Evolutionary conservation across 2,888 invertebrate genomes (phyloP), one percentile per base, ranked within the genome.

Genomic region (Lepidonotus clava): DNA sequence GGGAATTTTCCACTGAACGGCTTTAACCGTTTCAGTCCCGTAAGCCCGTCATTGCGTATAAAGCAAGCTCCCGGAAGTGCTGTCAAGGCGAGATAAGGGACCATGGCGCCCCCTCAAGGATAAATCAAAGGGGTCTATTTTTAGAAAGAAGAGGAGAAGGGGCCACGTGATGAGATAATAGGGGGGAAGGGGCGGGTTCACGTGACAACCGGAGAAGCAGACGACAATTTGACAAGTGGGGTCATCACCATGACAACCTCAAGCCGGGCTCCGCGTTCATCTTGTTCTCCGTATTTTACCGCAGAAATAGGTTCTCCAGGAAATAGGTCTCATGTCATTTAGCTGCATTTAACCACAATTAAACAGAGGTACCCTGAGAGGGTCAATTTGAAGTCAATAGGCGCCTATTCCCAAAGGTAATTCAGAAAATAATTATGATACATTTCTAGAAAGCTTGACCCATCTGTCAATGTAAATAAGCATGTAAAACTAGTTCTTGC

Each of bases 161-260:
- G 71, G 41, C 80, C 80, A 80, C 80, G 80, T 80, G 80, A 80
- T 24, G 46, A 80, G 80, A 80, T 80, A 80, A 80, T 80, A 51
- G 80, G 46, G 28, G 51, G 80, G 28, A 0, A 0, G 24, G 80
- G 46, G 14, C 21, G 21, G 80, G 46, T 46, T 46, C 14, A 21
- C 76, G 76, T 76, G 76, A 76, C 76, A 38, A 38, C 28, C 41
- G 41, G 51, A 4, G 32, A 46, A 34, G 46, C 80, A 8, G 80
- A 28, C 32, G 80, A 18, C 24, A 14, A 46, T 14, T 80, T 80
- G 80, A 80, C 80, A 46, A 46, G 80, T 51, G 46, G 80, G 80
- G 80, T 41, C 76, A 76, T 76, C 76, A 40, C 76, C 76, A 76
- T 24, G 40, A 76, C 76, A 76, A 76, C 76, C 40, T 36, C 21